Evolutionary conservation across 2,113 vertebrate genomes (phyloP), one percentile per base, ranked within the genome.

Genomic region (Phylloscopus trochiloides): DNA sequence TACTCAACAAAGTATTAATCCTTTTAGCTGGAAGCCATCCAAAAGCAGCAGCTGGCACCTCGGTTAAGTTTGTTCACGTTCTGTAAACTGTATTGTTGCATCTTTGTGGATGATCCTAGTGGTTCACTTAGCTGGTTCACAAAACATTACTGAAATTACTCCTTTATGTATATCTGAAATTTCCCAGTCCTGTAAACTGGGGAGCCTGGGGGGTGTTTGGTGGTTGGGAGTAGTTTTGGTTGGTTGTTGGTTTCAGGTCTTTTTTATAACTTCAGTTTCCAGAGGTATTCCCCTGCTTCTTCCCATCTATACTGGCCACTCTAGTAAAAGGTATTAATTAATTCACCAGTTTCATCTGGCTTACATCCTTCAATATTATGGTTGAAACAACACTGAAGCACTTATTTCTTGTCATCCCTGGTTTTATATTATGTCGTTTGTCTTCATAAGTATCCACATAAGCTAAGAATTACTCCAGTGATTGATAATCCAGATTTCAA

Each of bases 121-220:
- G 67, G 17, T 29, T 86, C 52, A n/a, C 32, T 85, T 51, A 70
- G 12, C 29, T 77, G 47, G 26, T 78, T 70, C 29, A 34, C 38
- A 80, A 65, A 83, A 26, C 34, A 15, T 25, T 48, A 26, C 12
- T 77, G 59, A 70, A 61, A 85, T 77, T 42, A 19, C 7, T 57
- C 10, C 11, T 86, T 81, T 45, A n/a, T 57, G 57, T 7, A 20
- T 40, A 25, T 12, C 25, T 73, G 32, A 80, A n/a, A 58, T 92
- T 62, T 86, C 15, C 36, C 40, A 38, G 12, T 32, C 36, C 32
- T 31, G 32, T 67, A 58, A 77, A 36, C 3, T 43, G 42, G 12
- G 8, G 3, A 16, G 9, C 17, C 5, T 12, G 17, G 0, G 2
- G 6, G 4, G 3, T 17, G 7, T 31, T 71, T 57, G 58, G 25